Percentiles rank a stretch among this genome's conserved stretches.
Evolutionary conservation across 2,888 invertebrate genomes (phyloP).

Genomic region (Galerucella pusilla): DNA sequence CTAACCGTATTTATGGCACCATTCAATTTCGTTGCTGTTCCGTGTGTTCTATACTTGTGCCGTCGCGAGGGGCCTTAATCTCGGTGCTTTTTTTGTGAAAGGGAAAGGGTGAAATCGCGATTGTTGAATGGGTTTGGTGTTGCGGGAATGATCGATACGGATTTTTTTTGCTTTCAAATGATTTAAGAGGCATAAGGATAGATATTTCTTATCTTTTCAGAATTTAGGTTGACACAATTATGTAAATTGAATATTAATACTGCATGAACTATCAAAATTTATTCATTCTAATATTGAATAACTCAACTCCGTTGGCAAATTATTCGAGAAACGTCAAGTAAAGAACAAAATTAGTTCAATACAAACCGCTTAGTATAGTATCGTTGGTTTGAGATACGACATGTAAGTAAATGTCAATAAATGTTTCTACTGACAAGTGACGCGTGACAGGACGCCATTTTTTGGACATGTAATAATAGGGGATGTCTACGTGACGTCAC

Average conservation of each 20-base stretch:
- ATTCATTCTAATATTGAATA: no score
- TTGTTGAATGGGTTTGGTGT: conserved; percentile 28
- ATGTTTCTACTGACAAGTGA: no score
- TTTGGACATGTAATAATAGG: no score
- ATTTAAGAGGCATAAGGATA: not conserved
- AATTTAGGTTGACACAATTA: not conserved
- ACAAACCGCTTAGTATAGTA: no score
- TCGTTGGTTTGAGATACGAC: no score
- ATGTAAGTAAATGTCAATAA: no score
- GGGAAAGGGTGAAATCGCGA: conserved; percentile 1
- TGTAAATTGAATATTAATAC: not conserved
- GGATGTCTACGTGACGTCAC: no score
- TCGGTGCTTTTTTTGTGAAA: conserved; percentile 4
- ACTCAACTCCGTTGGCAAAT: no score
- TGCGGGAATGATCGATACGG: not conserved
- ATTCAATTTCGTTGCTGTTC: conserved; percentile 49
- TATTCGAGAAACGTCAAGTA: no score
- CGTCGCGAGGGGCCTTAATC: conserved; percentile 35
- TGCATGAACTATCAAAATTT: no score
- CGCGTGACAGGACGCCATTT: no score
- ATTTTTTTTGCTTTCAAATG: not conserved
- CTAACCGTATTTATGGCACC: conserved; percentile 60
- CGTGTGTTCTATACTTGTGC: conserved; percentile 37
- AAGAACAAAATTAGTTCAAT: no score
- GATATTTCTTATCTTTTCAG: not conserved